phyloP scores from a whole-genome alignment of 2,797 vertebrate species.

The Sebastes nivosus region DNA sequence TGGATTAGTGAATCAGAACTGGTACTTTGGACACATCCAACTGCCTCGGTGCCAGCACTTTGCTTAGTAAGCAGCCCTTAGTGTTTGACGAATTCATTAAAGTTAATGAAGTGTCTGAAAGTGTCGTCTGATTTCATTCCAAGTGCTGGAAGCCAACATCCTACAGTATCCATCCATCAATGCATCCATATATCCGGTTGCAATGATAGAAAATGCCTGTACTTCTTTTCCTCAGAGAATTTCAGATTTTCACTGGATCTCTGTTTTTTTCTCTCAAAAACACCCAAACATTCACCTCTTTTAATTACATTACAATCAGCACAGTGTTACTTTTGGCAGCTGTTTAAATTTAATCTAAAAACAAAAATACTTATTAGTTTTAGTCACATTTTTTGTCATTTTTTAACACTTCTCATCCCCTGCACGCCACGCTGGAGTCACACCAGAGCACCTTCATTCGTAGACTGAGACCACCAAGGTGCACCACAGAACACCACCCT shows the following conservation, averaged over 20 bases:
- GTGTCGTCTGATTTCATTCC: slow-evolving; percentile 6
- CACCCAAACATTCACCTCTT: background rate
- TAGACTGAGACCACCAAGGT: too few species aligned
- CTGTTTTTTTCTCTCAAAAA: background rate
- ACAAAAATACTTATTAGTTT: too few species aligned
- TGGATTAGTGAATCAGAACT: background rate
- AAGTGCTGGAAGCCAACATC: background rate
- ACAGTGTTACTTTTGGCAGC: too few species aligned
- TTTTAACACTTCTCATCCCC: too few species aligned
- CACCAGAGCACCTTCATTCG: too few species aligned
- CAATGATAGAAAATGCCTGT: background rate
- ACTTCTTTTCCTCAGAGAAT: too few species aligned
- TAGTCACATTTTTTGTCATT: too few species aligned
- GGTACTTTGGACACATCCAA: background rate
- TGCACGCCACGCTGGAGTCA: too few species aligned
- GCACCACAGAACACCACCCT: too few species aligned
- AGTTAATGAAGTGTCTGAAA: slow-evolving; percentile 13
- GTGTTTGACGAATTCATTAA: background rate
- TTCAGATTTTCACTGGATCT: background rate
- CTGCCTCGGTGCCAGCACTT: background rate
- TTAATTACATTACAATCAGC: background rate
- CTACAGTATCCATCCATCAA: background rate
- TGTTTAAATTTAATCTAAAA: too few species aligned
- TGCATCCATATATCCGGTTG: background rate
- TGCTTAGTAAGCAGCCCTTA: background rate